Conservation (phyloP, 2,113 vertebrate species). For the Thamnaconus septentrionalis region DNA sequence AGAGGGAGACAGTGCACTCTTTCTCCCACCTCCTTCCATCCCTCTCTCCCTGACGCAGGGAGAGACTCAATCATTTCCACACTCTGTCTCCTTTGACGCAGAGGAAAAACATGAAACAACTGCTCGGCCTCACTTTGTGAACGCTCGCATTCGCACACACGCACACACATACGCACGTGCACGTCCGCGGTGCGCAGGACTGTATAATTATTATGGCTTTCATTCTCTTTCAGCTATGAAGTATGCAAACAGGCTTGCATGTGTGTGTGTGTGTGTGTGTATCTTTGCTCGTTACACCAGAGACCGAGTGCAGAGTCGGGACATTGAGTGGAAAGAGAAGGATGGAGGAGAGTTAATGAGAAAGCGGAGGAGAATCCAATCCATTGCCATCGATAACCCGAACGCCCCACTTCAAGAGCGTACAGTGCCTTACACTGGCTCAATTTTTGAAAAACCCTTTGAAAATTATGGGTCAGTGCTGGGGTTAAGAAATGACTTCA, state of each 20-base stretch:
- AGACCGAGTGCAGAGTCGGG: slow-evolving; percentile 56
- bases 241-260: slow-evolving; percentile 65
- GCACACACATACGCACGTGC: not conserved
- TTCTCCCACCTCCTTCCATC: slow-evolving; percentile 65
- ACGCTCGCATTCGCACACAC: no score
- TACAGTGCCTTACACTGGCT: slow-evolving; percentile 26
- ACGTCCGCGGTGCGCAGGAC: slow-evolving; percentile 13
- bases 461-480: slow-evolving; percentile 41
- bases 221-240: slow-evolving; percentile 66
- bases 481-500: slow-evolving; percentile 42
- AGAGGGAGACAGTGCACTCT: slow-evolving; percentile 68
- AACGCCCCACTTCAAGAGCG: slow-evolving; percentile 42
- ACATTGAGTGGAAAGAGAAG: slow-evolving; percentile 54
- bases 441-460: slow-evolving; percentile 33
- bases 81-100: slow-evolving; percentile 66
- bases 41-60: slow-evolving; percentile 66
- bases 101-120: slow-evolving; percentile 64
- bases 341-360: slow-evolving; percentile 68
- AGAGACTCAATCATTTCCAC: slow-evolving; percentile 71
- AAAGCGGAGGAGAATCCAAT: slow-evolving; percentile 51
- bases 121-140: not conserved
- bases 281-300: slow-evolving; percentile 49
- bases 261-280: slow-evolving; percentile 12
- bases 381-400: slow-evolving; percentile 58
- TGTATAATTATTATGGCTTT: slow-evolving; percentile 69